Evolutionary conservation across 1,140 invertebrate genomes (phyloP), one percentile per base, ranked within the genome.

Genomic region (Ceratina japonica): DNA sequence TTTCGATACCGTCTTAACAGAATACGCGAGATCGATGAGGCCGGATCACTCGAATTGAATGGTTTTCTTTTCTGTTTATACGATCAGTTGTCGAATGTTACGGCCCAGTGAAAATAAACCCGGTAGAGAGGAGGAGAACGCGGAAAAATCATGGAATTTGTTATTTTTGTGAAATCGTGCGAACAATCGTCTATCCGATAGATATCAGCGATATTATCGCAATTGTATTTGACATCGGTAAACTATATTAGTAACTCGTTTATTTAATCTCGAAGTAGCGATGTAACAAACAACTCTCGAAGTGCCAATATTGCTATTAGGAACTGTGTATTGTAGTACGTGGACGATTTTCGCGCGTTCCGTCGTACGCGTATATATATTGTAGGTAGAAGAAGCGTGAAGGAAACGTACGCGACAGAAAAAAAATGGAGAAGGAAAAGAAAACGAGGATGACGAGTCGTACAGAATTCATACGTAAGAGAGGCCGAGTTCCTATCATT

Each of bases 281-380:
- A 69, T 24, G 54, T 61, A 66, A 83, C 73, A 31, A 73, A 84
- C 75, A 74, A 86, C 58, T 85, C 80, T 88, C 69, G 68, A 88
- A 89, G 88, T 89, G 88, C 88, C 88, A 89, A 89, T 88, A 85
- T 44, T 44, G 37, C 10, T 44, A 44, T 87, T 71, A 84, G 87
- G 78, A 72, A 69, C 75, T 66, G 81, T 76, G 72, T 58, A 61
- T 73, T 79, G 51, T 81, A 70, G 24, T 64, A 73, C 76, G 65
- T 44, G 37, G 10, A 44, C 37, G 37, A 68, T 65, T 68, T 24
- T 62, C 24, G 65, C 83, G 68, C 65, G 72, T 80, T 76, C 54
- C 74, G 69, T 81, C 70, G 76, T 65, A 79, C 66, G 78, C 52
- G 71, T 82, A 62, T 61, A 49, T 72, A 86, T 52, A 70, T 80